Conservation (phyloP, 2,797 vertebrate species). For the Adrianichthys oophorus region DNA sequence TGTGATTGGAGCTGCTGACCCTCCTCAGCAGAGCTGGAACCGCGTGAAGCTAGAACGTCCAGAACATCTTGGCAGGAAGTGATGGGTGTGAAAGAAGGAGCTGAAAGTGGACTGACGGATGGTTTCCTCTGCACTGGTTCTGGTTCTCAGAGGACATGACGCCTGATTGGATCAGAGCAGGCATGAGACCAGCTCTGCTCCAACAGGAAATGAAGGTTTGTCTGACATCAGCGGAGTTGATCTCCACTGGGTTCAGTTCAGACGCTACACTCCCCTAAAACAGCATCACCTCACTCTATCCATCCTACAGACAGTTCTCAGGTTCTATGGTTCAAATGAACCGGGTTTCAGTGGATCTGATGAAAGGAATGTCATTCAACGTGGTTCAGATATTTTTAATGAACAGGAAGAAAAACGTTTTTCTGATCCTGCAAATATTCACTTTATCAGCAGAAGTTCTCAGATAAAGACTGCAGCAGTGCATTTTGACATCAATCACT, state of each 20-base stretch:
- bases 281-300: background rate
- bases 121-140: no score
- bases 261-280: slow-evolving; percentile 25
- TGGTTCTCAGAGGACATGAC: background rate
- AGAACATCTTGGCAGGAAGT: background rate
- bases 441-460: no score
- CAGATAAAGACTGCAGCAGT: no score
- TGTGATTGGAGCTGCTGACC: background rate
- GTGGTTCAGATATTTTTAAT: no score
- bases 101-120: no score
- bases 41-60: background rate
- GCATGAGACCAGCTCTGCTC: background rate
- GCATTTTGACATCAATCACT: no score
- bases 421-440: no score
- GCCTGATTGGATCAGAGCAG: background rate
- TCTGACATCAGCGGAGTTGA: background rate
- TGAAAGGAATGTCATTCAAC: no score
- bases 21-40: background rate
- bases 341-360: no score
- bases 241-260: background rate
- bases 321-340: background rate
- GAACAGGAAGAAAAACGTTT: no score
- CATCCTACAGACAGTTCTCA: background rate
- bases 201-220: slow-evolving; percentile 21
- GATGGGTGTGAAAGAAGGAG: background rate